Conservation (phyloP, 2,113 vertebrate genomes). For the Marcusenius ussheri region DNA sequence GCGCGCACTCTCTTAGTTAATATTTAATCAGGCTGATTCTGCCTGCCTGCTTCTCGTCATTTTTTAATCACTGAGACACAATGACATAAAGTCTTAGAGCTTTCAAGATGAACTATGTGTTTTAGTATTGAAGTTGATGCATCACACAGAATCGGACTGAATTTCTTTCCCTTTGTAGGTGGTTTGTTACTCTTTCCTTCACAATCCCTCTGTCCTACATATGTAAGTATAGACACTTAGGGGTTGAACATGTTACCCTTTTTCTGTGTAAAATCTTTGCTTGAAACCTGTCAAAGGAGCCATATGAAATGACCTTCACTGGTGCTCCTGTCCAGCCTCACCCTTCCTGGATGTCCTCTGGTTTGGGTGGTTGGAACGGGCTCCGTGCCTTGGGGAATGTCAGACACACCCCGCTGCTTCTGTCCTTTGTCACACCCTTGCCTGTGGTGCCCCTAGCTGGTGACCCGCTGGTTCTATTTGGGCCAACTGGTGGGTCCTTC, state of each 20-base stretch:
- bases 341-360: constrained; percentile 55
- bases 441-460: background rate
- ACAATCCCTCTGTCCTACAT: background rate
- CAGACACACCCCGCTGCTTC: constrained; percentile 28
- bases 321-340: constrained; percentile 41
- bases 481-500: constrained; percentile 35
- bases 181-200: background rate
- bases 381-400: background rate
- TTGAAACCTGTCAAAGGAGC: background rate
- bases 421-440: constrained; percentile 29
- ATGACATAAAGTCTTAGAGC: background rate
- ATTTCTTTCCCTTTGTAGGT: background rate
- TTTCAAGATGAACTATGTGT: background rate
- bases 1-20: background rate
- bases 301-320: background rate
- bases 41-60: background rate
- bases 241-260: background rate
- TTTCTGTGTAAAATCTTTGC: background rate
- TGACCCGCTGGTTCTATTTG: constrained; percentile 37
- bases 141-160: background rate
- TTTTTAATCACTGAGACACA: background rate
- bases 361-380: constrained; percentile 28
- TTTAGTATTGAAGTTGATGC: background rate
- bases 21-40: constrained; percentile 9
- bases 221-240: background rate